These are phyloP conservation scores for Tenualosa thibaudeaui DNA, from an alignment of 2,797 vertebrate genomes.

Conservation along the genomic window DNA sequence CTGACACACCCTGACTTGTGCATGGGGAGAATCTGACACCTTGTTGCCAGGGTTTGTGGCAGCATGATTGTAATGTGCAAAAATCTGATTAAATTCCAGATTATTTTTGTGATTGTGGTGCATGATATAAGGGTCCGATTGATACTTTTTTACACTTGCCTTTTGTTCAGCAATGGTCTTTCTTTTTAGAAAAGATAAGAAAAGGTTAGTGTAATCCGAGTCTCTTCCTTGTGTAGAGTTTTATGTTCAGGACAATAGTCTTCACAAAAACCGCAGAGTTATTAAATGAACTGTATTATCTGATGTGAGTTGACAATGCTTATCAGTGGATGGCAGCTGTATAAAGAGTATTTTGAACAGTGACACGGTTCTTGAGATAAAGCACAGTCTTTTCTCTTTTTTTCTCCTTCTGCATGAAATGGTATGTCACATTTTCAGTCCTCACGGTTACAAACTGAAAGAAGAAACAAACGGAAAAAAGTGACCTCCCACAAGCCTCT, in stretches of 20 bases:
- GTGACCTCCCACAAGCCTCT: conserved; percentile 32
- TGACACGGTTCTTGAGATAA: conserved; percentile 4
- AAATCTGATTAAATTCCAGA: conserved; percentile 9
- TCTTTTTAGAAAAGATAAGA: conserved; percentile 2
- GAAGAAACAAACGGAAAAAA: conserved; percentile 12
- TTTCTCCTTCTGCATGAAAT: background rate
- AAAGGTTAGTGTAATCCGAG: background rate
- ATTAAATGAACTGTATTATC: conserved; percentile 21
- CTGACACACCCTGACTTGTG: conserved; percentile 30
- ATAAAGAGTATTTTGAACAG: conserved; percentile 22
- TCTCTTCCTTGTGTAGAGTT: background rate
- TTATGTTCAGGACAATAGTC: conserved; percentile 8
- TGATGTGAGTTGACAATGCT: conserved; percentile 17
- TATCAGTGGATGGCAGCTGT: conserved; percentile 20
- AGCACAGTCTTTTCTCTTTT: background rate
- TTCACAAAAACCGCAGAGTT: conserved; percentile 3
- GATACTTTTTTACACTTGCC: background rate
- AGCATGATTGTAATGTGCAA: background rate
- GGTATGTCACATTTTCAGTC: background rate
- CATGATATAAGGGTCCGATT: background rate
- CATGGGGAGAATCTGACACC: background rate
- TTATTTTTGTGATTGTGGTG: background rate
- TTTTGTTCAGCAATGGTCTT: background rate
- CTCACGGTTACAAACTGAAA: background rate
- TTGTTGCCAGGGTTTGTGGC: background rate